phyloP scores from a whole-genome alignment of 2,888 invertebrate species.

The Callosobruchus maculatus region DNA sequence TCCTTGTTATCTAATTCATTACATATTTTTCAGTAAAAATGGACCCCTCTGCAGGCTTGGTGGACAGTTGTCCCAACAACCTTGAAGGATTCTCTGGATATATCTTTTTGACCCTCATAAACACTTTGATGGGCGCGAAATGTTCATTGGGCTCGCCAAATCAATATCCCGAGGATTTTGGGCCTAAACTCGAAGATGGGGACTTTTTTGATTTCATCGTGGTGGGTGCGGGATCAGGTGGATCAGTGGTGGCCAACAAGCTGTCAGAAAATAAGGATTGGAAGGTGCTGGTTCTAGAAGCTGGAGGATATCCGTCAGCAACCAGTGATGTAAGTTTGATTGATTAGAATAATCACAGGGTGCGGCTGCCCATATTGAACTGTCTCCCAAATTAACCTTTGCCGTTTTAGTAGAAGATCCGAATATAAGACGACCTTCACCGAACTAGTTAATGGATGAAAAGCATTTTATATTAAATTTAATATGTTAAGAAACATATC shows the following conservation, averaged over 20 bases:
- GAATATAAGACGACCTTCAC: too few species aligned
- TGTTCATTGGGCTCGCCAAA: constrained; percentile 46
- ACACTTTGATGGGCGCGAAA: constrained; percentile 58
- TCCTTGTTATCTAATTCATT: too few species aligned
- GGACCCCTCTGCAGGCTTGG: constrained; percentile 7
- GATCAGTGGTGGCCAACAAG: constrained; percentile 53
- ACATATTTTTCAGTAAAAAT: constrained; percentile 3
- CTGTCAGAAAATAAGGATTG: constrained; percentile 49
- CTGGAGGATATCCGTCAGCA: constrained; percentile 51
- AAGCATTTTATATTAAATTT: too few species aligned
- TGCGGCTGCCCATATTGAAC: too few species aligned
- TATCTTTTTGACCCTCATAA: constrained; percentile 57
- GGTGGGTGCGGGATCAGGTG: constrained; percentile 53
- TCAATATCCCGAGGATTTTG: constrained; percentile 31
- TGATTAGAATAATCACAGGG: too few species aligned
- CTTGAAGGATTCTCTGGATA: constrained; percentile 46
- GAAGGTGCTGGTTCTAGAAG: constrained; percentile 53
- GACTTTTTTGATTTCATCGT: constrained; percentile 53
- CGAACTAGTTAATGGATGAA: too few species aligned
- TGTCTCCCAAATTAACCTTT: too few species aligned
- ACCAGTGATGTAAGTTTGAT: constrained; percentile 44
- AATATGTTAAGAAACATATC: too few species aligned
- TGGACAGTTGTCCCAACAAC: constrained; percentile 18
- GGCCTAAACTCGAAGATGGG: constrained; percentile 21
- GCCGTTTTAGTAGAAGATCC: too few species aligned